Evolutionary conservation across 2,797 vertebrate genomes (phyloP), one percentile per base, ranked within the genome.

Genomic region (Hafferia zeledoni): DNA sequence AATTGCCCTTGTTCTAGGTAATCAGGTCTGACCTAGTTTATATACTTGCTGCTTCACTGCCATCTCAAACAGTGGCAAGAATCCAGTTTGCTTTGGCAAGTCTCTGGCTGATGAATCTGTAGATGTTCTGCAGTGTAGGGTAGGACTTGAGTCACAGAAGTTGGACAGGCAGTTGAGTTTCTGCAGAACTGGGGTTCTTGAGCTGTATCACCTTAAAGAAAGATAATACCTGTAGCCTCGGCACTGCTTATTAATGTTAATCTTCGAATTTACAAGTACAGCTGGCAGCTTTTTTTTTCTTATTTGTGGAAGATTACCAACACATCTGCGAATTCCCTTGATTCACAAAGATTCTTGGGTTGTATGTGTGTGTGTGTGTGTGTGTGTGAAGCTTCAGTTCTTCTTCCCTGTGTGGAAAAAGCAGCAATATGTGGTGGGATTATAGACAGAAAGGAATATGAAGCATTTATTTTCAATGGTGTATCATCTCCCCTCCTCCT

Each of bases 1-100:
- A 96, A 91, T 93, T 93, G 37, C 63, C 56, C 63, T 94, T 89
- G 61, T 93, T 96, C 61, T 94, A 74, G 57, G 76, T 96, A 89
- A 87, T 96, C 69, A 33, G 47, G 57, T 82, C 72, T 89, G 91
- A 88, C 61, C 64, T 93, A 89, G 59, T 95, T 89, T 95, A 57
- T 23, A 37, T 57, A 91, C 49, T 88, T 0, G 0, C 47, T 92
- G 49, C 46, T 90, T 83, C 59, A 18, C 49, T 95, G 87, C 72
- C 43, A 50, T 92, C 70, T 94, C 74, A 90, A 92, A 90, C 49
- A 86, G 75, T 89, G 84, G 78, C 91, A 89, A 75, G 77, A 94
- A 80, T 95, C 93, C 89, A 84, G 70, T 96, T 94, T 91, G 59
- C 70, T 91, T 94, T 92, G 84, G 64, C 81, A 83, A 57, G 27